Base-by-base conservation (phyloP, 2,888 invertebrate genomes). In the Dermolepida albohirtum region DNA sequence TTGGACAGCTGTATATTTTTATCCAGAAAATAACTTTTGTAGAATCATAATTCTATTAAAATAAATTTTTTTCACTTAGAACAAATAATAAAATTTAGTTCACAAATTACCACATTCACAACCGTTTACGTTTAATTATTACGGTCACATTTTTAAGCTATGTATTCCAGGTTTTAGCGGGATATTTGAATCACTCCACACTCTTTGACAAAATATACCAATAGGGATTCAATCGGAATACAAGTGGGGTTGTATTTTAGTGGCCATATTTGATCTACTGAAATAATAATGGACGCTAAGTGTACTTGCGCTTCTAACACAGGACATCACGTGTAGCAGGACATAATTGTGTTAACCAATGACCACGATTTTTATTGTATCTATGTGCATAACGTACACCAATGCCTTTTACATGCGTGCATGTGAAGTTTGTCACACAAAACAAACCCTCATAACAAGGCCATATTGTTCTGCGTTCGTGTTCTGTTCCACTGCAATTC, bases 261-360 rank as follows among this genome's bases (percentile, higher is more conserved):
- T 47, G 14, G 47, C 59, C 59, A 62, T 62, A 62, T 62, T 49
- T 62, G 49, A 29, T 14, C 47, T 47, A 49, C 34, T 34, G 34
- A 47, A 11, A 47, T 47, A 62, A 62, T 62, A 62, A 62, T 62
- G 59, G 59, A 62, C 47, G 47, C 59, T 62, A 34, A 62, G 47
- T 47, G 47, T 29, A 47, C 29, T 34, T 47, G 47, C 34, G 34
- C 59, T 22, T 47, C 34, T 16, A 34, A 47, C 29, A 62, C 44
- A 47, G 44, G 12, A 47, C 47, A 34, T 47, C 59, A 47, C 47
- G 47, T 34, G 14, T 10, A 47, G 11, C 47, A 16, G 71, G n/a
- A n/a, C n/a, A n/a, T 73, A 73, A 74, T 73, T 71, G 72, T 68
- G 71, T 72, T 72, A 72, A 64, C 73, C 74, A 73, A 74, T 74